Percentiles rank a stretch among this genome's conserved stretches.
phyloP scores from a whole-genome alignment of 2,113 vertebrate genomes.

The Phainopepla nitens region DNA sequence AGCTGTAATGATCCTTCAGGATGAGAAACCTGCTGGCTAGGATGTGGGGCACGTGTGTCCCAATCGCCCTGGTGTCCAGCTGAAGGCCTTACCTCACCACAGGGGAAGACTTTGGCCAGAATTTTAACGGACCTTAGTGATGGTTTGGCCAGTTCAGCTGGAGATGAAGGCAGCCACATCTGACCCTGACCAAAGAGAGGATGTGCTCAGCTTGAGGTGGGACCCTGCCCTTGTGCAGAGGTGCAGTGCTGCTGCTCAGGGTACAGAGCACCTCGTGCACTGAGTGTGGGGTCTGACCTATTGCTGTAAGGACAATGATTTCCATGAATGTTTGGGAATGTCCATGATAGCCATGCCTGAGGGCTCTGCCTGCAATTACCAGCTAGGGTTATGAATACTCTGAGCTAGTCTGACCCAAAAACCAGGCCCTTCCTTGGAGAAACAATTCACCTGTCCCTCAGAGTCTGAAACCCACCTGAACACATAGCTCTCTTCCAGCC shows the following conservation, averaged over 20 bases:
- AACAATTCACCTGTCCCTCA: background rate
- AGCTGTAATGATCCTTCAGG: background rate
- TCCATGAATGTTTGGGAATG: background rate
- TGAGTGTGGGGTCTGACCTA: background rate
- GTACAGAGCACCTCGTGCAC: background rate
- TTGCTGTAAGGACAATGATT: fast-evolving
- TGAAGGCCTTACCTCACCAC: background rate
- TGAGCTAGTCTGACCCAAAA: background rate
- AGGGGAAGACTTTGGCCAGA: background rate
- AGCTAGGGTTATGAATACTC: background rate
- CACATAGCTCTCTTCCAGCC: background rate
- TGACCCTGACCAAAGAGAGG: background rate
- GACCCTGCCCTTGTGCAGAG: background rate
- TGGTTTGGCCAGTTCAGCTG: background rate
- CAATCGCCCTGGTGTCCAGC: fast-evolving
- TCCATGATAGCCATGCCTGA: background rate
- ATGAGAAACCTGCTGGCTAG: background rate
- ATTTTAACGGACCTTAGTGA: background rate
- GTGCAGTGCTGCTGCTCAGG: background rate
- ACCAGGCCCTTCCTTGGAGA: background rate
- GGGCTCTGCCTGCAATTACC: background rate
- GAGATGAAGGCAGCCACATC: background rate
- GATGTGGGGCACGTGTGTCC: no score
- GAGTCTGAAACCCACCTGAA: background rate
- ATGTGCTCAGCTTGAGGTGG: background rate